These are phyloP conservation scores for Pseudopodoces humilis DNA, from an alignment of 2,113 vertebrate species.

Conservation along the genomic window DNA sequence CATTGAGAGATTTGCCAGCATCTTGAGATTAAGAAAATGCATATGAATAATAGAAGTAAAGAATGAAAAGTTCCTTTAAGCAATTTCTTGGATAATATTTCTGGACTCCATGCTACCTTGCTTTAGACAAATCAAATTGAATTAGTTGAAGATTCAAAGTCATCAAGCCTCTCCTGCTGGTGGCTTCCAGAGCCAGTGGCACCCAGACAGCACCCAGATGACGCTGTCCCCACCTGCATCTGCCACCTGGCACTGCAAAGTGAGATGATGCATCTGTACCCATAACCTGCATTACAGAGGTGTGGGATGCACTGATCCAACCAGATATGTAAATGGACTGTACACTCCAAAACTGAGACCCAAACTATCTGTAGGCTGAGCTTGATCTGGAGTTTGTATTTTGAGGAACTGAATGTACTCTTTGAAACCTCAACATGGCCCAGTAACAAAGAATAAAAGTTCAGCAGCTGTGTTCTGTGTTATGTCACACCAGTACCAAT, in stretches of 20 bases:
- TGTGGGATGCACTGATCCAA: neutral
- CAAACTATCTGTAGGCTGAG: neutral
- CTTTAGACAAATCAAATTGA: neutral
- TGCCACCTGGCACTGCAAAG: neutral
- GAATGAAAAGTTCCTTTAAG: neutral
- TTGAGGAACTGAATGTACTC: neutral
- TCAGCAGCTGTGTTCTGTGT: accelerated
- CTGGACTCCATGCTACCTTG: neutral
- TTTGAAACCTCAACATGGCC: neutral
- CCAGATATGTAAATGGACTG: neutral
- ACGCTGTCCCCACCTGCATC: neutral
- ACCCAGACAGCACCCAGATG: neutral
- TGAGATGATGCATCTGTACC: accelerated
- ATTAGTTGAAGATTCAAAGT: neutral
- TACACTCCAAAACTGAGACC: neutral
- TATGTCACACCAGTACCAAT: neutral
- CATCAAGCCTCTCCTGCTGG: neutral
- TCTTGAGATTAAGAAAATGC: neutral
- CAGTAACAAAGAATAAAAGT: neutral
- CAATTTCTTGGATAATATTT: neutral
- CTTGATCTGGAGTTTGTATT: neutral
- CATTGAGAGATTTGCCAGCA: neutral
- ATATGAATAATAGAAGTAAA: neutral
- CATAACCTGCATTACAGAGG: accelerated
- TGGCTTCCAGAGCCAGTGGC: neutral